Conservation (phyloP, 2,113 vertebrate species). For the Tachysurus fulvidraco region DNA sequence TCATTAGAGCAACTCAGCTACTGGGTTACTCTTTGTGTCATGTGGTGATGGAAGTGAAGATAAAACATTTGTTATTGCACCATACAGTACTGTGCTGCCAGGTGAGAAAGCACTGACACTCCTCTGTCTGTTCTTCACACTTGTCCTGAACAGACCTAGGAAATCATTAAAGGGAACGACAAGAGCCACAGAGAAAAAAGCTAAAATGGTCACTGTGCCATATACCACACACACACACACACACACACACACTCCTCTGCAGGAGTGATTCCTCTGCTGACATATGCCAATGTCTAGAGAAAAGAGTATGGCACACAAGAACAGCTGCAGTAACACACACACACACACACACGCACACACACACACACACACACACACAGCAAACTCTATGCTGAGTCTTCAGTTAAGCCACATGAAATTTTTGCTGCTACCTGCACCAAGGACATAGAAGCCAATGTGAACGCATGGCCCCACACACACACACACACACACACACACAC, state of each 20-base stretch:
- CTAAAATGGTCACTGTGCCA: not conserved
- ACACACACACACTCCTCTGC: constrained; percentile 13
- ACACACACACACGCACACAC: constrained; percentile 46
- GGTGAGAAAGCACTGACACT: not conserved
- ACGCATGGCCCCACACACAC: not conserved
- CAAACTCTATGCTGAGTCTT: constrained; percentile 32
- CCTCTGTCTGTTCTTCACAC: not conserved
- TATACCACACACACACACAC: not conserved
- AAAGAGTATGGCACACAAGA: constrained; percentile 32
- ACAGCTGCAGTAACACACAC: constrained; percentile 46
- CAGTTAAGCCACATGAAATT: constrained; percentile 22
- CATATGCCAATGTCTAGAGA: constrained; percentile 25
- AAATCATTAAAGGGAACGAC: not conserved
- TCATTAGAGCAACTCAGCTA: not conserved
- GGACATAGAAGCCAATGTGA: constrained; percentile 15
- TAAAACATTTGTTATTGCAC: not conserved
- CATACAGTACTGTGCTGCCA: not conserved
- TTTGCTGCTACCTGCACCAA: constrained; percentile 43
- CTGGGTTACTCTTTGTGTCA: not conserved
- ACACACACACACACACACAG: constrained; percentile 46
- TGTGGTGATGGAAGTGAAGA: not conserved
- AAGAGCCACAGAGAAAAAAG: not conserved
- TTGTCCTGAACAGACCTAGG: not conserved
- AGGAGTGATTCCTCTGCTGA: constrained; percentile 33
- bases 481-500: not conserved